phyloP scores from a whole-genome alignment of 2,797 vertebrate species.

The Myotis myotis region DNA sequence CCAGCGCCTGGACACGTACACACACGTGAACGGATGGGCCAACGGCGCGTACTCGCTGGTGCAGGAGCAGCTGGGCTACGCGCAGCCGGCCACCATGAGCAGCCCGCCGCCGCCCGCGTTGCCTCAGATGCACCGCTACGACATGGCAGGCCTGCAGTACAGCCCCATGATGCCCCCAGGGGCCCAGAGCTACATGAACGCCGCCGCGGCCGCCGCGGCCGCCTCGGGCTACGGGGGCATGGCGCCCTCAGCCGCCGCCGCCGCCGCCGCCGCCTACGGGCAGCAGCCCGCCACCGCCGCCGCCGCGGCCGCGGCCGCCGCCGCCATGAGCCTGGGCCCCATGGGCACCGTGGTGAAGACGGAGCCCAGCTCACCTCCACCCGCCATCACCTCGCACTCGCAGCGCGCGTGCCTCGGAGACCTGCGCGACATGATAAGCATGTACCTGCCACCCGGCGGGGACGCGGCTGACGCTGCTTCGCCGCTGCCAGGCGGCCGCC shows the following conservation, averaged over 20 bases:
- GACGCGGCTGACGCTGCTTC: slow-evolving; percentile 94
- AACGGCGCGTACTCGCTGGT: slow-evolving; percentile 98
- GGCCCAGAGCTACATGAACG: slow-evolving; percentile 98
- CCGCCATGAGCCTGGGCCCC: slow-evolving; percentile 93
- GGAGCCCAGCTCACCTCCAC: slow-evolving; percentile 97
- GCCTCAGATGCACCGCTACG: slow-evolving; percentile 98
- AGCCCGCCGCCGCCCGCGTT: slow-evolving; percentile 95
- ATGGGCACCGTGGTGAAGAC: slow-evolving; percentile 97
- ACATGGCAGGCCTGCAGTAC: slow-evolving; percentile 98
- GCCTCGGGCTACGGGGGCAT: slow-evolving; percentile 88
- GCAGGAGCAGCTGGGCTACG: slow-evolving; percentile 97
- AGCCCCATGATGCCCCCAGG: slow-evolving; percentile 96
- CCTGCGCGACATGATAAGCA: slow-evolving; percentile 99
- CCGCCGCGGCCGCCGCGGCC: slow-evolving; percentile 93
- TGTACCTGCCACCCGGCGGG: slow-evolving; percentile 98
- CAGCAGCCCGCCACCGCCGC: slow-evolving; percentile 94
- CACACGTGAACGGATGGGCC: slow-evolving; percentile 98
- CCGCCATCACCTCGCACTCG: slow-evolving; percentile 95
- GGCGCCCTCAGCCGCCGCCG: slow-evolving; percentile 92
- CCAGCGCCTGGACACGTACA: slow-evolving; percentile 97
- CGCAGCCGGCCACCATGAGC: slow-evolving; percentile 96
- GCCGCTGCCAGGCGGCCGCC: slow-evolving; percentile 92
- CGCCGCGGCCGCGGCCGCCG: slow-evolving; percentile 89
- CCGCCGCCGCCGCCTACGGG: slow-evolving; percentile 90
- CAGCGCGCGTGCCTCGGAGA: slow-evolving; percentile 98